A percentile compares a stretch with the other conserved stretches of the same genome.
These are phyloP conservation scores for Limanda limanda DNA, from an alignment of 2,113 vertebrate species.

Conservation along the genomic window DNA sequence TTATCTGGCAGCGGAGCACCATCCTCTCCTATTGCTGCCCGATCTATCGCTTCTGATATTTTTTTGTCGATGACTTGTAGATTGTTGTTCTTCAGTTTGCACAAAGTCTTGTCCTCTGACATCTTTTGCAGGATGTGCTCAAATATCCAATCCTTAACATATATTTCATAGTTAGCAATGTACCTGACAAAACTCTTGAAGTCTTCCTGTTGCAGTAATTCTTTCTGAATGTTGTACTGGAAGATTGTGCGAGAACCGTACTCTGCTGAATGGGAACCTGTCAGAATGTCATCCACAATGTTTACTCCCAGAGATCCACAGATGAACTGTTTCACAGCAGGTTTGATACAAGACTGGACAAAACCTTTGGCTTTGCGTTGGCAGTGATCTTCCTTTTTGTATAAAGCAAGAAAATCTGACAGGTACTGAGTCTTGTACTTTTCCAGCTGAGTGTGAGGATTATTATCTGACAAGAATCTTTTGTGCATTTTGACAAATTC, in stretches of 20 bases:
- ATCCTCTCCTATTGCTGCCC: not conserved
- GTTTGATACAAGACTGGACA: constrained; percentile 54
- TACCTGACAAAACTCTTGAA: constrained; percentile 47
- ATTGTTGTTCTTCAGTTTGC: constrained; percentile 25
- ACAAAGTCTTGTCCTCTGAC: constrained; percentile 7
- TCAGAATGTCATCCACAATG: constrained; percentile 65
- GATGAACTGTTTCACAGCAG: constrained; percentile 57
- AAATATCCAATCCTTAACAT: constrained; percentile 63
- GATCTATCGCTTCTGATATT: constrained; percentile 11
- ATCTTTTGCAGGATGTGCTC: not conserved
- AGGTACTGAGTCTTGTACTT: constrained; percentile 51
- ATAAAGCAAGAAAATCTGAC: constrained; percentile 62
- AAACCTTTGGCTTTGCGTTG: constrained; percentile 65
- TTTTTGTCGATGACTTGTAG: constrained; percentile 25
- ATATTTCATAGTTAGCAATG: constrained; percentile 58
- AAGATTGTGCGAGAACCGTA: constrained; percentile 57
- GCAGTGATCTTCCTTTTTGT: constrained; percentile 8
- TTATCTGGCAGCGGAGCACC: not conserved
- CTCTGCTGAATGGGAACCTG: constrained; percentile 15
- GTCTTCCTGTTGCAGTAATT: constrained; percentile 56
- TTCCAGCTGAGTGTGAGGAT: constrained; percentile 48
- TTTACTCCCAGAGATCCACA: constrained; percentile 50
- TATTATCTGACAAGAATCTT: constrained; percentile 22
- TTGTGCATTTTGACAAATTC: constrained; percentile 63
- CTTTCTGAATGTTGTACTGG: constrained; percentile 58